Evolutionary conservation across 2,797 vertebrate species (phyloP), one percentile per base, ranked within the genome.

Genomic region (Chloroceryle amazona): DNA sequence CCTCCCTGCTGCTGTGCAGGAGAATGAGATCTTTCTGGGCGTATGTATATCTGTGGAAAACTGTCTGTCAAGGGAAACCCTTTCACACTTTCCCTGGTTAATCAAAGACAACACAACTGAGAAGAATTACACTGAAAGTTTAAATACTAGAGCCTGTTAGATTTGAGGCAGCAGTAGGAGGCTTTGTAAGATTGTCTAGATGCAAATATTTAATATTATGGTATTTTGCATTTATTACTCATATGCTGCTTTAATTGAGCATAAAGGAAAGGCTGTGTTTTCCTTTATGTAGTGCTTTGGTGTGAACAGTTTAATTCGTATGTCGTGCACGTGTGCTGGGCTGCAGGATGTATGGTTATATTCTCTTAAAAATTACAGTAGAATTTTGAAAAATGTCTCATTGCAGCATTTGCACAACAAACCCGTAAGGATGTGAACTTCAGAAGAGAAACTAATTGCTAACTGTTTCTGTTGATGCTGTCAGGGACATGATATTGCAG

Each of bases 41-140:
- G 14, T 19, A 46, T 57, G 83, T 55, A 39, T 60, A 80, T 81
- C 94, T 81, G 42, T 2, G 78, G 90, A 84, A 89, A 90, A 71
- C 78, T 74, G 60, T 51, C 83, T 92, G 81, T 71, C 86, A 66
- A 46, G 95, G 90, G 94, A 95, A 96, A 86, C 83, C 83, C 94
- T 82, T 81, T 58, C 0, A 1, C 41, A 47, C 95, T 96, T 90
- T 95, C 94, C 92, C 83, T 93, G 86, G 78, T 96, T 97, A 97
- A 96, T 96, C 92, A 97, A 96, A 93, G 95, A 91, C 90, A 93
- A 94, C 89, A 89, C 67, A 93, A 85, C 71, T 89, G 88, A 93
- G 81, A 92, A 95, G 88, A 96, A 96, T 96, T 91, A 96, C 96
- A 89, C 75, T 65, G 79, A 65, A 96, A 88, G 84, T 95, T 96